These are phyloP conservation scores for Psittacula derbiana DNA, from an alignment of 2,797 vertebrate genomes.

Conservation along the genomic window DNA sequence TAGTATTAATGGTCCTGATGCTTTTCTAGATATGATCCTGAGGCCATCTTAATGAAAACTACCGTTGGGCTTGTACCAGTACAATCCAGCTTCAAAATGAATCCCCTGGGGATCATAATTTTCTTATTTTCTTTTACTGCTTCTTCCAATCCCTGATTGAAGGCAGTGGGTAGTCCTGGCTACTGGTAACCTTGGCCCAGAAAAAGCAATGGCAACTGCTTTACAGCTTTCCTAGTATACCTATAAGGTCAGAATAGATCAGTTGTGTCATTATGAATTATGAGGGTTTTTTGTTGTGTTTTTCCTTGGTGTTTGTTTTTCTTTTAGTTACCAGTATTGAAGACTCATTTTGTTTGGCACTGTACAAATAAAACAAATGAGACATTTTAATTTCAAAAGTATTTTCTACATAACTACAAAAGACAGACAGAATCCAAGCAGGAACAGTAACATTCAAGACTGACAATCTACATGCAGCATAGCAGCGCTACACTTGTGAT, in stretches of 20 bases:
- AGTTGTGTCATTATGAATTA: background rate
- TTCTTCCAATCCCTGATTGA: background rate
- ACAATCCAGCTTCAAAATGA: background rate
- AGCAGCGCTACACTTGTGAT: background rate
- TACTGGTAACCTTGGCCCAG: background rate
- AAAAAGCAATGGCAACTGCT: background rate
- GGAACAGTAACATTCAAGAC: accelerated
- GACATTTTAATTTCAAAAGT: background rate
- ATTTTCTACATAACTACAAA: background rate
- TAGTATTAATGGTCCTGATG: background rate
- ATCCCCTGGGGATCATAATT: background rate
- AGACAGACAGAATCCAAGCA: background rate
- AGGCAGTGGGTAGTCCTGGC: background rate
- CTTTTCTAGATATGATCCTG: background rate
- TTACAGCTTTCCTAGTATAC: background rate
- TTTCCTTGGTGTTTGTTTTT: too few relatives aligned
- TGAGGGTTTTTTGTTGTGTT: background rate
- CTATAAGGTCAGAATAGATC: background rate
- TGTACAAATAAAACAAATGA: background rate
- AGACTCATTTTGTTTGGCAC: background rate
- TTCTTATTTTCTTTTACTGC: background rate
- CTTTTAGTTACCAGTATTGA: background rate
- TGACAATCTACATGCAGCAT: accelerated
- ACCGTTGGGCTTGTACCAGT: background rate
- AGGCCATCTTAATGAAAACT: background rate